Percentiles rank a stretch among this genome's conserved stretches.
Evolutionary conservation across 2,888 invertebrate species (phyloP).

Genomic region (Augochlorella aurata): DNA sequence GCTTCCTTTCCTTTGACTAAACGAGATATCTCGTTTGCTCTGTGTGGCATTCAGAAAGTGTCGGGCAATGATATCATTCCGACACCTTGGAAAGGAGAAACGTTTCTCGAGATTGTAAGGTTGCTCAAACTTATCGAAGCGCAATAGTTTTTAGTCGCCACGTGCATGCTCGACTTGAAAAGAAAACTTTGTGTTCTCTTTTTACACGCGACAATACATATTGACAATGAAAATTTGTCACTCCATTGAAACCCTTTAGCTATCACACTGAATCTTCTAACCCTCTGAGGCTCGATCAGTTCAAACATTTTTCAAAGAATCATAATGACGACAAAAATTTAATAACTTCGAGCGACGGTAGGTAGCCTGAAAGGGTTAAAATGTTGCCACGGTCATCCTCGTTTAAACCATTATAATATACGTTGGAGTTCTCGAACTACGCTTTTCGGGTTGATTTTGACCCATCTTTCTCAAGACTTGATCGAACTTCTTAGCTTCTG

Average conservation of each 20-base stretch:
- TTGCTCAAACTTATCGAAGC: background rate
- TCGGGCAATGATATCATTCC: background rate
- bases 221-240: background rate
- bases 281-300: background rate
- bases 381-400: background rate
- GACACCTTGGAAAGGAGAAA: background rate
- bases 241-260: constrained; percentile 1
- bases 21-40: background rate
- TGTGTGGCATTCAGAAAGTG: background rate
- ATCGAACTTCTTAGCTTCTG: background rate
- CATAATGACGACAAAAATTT: background rate
- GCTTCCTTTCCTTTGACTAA: constrained; percentile 5
- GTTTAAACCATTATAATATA: background rate
- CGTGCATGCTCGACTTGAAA: background rate
- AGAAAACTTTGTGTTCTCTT: background rate
- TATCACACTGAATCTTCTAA: background rate
- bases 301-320: background rate
- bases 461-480: background rate
- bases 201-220: background rate
- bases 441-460: background rate
- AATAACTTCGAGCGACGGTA: background rate
- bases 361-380: background rate
- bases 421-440: background rate
- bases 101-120: constrained; percentile 2
- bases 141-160: background rate